Evolutionary conservation across 2,888 invertebrate species (phyloP).

Genomic region (Drosophila neonasuta): DNA sequence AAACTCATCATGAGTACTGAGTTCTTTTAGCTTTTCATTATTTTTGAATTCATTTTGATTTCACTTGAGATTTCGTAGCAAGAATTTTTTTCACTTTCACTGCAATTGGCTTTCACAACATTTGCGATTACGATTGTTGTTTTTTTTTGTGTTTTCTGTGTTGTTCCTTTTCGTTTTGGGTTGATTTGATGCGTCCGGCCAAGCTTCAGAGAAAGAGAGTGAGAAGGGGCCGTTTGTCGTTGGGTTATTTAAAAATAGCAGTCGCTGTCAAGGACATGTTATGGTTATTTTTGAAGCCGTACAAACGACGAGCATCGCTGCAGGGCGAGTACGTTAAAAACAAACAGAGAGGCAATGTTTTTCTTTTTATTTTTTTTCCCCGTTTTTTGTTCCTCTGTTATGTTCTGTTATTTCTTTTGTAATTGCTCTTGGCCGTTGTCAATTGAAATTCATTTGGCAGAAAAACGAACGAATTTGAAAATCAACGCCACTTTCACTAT

Average conservation of each 20-base stretch:
- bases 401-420: constrained; percentile 13
- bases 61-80: not conserved
- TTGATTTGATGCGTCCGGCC: constrained; percentile 21
- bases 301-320: constrained; percentile 46
- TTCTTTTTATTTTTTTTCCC: constrained; percentile 14
- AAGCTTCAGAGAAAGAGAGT: constrained; percentile 25
- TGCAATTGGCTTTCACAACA: constrained; percentile 43
- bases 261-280: constrained; percentile 65
- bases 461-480: constrained; percentile 33
- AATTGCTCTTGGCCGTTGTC: constrained; percentile 25
- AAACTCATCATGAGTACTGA: constrained; percentile 4
- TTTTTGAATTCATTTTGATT: constrained; percentile 20
- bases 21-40: constrained; percentile 18
- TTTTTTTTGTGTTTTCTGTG: constrained; percentile 1
- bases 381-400: constrained; percentile 3
- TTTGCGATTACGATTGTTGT: constrained; percentile 17
- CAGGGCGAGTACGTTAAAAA: constrained; percentile 25
- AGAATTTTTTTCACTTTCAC: constrained; percentile 6
- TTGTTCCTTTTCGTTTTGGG: constrained; percentile 15
- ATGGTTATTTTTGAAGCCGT: constrained; percentile 72
- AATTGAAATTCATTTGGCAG: constrained; percentile 49
- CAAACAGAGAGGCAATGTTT: constrained; percentile 26
- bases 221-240: constrained; percentile 3
- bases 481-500: constrained; percentile 48
- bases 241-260: constrained; percentile 57